Evolutionary conservation across 2,888 invertebrate species (phyloP).

Genomic region (Philaethria dido): DNA sequence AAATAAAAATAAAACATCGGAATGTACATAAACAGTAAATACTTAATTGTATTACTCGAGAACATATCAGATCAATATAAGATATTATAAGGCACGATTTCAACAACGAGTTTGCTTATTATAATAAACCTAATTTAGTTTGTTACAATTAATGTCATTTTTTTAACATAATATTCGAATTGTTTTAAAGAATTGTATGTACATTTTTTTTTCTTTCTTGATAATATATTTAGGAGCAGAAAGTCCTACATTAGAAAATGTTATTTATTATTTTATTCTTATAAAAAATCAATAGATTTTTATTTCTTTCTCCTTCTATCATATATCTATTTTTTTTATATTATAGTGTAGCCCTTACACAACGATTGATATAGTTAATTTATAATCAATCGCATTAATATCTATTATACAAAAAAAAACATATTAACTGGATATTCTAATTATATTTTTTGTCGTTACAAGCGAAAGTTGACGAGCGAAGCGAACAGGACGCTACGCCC

Average conservation of each 20-base stretch:
- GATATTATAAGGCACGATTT: slow-evolving; percentile 40
- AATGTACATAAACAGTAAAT: slow-evolving; percentile 41
- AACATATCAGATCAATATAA: slow-evolving; percentile 40
- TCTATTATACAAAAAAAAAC: too few species aligned
- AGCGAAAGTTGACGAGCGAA: too few species aligned
- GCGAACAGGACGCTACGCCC: too few species aligned
- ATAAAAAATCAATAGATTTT: too few species aligned
- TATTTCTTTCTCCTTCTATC: too few species aligned
- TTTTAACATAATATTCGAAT: not conserved
- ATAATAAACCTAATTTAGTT: not conserved
- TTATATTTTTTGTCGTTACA: too few species aligned
- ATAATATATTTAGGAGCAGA: not conserved
- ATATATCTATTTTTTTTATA: too few species aligned
- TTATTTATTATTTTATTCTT: not conserved
- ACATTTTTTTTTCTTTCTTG: not conserved
- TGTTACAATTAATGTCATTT: not conserved
- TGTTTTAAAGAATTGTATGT: not conserved
- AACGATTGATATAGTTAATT: too few species aligned
- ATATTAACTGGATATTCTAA: too few species aligned
- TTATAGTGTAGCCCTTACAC: too few species aligned
- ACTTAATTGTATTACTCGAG: slow-evolving; percentile 32
- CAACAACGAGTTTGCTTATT: slow-evolving; percentile 15
- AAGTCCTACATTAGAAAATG: not conserved
- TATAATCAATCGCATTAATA: too few species aligned
- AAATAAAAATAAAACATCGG: slow-evolving; percentile 38